Base-by-base conservation (phyloP, 2,113 vertebrate genomes). In the Vidua macroura region DNA sequence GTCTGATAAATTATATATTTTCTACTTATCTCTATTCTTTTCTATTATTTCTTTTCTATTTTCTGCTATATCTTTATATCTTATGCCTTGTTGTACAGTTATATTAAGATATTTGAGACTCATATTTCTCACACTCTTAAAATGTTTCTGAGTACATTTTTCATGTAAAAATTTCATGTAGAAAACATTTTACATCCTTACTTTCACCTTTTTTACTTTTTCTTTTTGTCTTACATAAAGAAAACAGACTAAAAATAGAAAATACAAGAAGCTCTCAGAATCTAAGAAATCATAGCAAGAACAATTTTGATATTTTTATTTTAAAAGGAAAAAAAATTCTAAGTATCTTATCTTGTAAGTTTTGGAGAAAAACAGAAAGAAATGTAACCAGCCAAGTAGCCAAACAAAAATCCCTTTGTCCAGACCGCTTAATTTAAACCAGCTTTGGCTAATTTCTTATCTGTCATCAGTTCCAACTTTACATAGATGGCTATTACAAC, bases 381-480 rank as follows among this genome's bases (percentile, higher is more conserved):
- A 79, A 76, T 48, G 8, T 15, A 93, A 76, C 14, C 30, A 85
- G 49, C 16, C 70, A 85, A 43, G 8, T 28, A 94, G 79, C 0
- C 12, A 85, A 92, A 83, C 62, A 92, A 93, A 90, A 79, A 39
- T 59, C 44, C 24, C 46, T 92, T 92, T 93, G 88, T 83, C 67
- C 88, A 95, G 89, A 88, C 51, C 9, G 4, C 46, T 76, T 92
- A 92, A 95, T 93, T 92, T 64, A 86, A 90, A 91, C 22, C 85
- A 96, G 58, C 53, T 90, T 94, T 83, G 28, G 46, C 63, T 79
- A 92, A 96, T 94, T 96, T 94, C 93, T 95, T 85, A 93, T 87
- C 82, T 95, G 95, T 91, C 88, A 89, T 76, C 88, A 93, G 82
- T 94, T 93, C 55, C 58, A 85, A 72, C 58, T 82, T 92, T 93